phyloP scores from a whole-genome alignment of 1,140 invertebrate species.

The Mesaphorura yosii region DNA sequence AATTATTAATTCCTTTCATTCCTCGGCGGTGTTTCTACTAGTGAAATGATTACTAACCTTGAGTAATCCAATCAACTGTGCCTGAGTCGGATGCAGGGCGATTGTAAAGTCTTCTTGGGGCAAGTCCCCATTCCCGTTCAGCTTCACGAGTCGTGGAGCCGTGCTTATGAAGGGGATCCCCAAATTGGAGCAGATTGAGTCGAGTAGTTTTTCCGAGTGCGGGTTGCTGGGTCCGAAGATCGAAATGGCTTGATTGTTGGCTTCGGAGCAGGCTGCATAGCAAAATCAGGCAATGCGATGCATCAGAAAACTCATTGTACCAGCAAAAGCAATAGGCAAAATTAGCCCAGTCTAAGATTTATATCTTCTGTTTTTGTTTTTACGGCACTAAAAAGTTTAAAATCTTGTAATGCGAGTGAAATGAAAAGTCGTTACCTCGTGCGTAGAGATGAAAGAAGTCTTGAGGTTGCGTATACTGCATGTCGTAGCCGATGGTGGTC shows the following conservation, averaged over 20 bases:
- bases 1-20: no score
- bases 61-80: constrained; percentile 19
- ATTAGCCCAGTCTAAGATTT: no score
- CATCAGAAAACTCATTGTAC: no score
- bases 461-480: constrained; percentile 23
- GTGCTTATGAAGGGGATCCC: constrained; percentile 28
- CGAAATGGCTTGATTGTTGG: constrained; percentile 22
- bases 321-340: no score
- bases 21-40: no score
- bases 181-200: constrained; percentile 23
- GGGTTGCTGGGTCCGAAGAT: constrained; percentile 29
- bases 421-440: constrained; percentile 26
- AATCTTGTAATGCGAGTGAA: no score
- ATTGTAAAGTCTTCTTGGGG: constrained; percentile 9
- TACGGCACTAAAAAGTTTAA: no score
- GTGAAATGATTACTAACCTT: no score
- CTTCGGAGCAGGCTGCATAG: constrained; percentile 27
- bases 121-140: constrained; percentile 8
- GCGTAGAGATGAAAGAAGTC: constrained; percentile 30
- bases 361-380: no score
- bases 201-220: constrained; percentile 19
- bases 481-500: constrained; percentile 25
- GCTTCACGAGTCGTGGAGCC: constrained; percentile 16
- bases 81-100: constrained; percentile 27
- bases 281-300: background rate